Percentiles rank a stretch among this genome's conserved stretches.
Evolutionary conservation across 2,888 invertebrate species (phyloP).

Genomic region (Didymodactylos carnosus): DNA sequence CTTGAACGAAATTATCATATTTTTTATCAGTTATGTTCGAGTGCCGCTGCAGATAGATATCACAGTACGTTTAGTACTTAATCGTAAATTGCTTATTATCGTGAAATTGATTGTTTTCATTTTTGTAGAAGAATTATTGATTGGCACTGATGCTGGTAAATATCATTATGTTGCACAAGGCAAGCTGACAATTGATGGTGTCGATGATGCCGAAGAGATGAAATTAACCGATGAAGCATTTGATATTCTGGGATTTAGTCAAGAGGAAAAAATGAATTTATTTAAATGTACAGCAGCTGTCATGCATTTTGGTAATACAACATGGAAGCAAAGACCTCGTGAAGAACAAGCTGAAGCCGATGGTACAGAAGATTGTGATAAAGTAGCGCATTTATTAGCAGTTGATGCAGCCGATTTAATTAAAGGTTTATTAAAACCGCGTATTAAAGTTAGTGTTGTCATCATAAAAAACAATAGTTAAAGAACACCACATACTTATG

Average conservation of each 20-base stretch:
- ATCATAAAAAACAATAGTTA: neutral
- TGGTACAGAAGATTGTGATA: conserved; percentile 52
- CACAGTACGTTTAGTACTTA: conserved; percentile 7
- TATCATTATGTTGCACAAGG: conserved; percentile 88
- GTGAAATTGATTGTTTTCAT: conserved; percentile 22
- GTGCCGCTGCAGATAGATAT: conserved; percentile 11
- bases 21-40: conserved; percentile 71
- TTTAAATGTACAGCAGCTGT: conserved; percentile 93
- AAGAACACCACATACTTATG: neutral
- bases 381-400: conserved; percentile 73
- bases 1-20: conserved; percentile 94
- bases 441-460: conserved; percentile 50
- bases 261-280: conserved; percentile 68
- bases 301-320: conserved; percentile 99
- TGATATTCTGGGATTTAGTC: conserved; percentile 91
- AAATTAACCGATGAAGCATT: conserved; percentile 54
- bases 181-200: conserved; percentile 70
- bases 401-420: conserved; percentile 66
- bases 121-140: conserved; percentile 50
- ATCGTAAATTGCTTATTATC: too few relatives aligned
- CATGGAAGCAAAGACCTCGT: conserved; percentile 99
- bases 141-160: conserved; percentile 52
- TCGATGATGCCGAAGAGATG: conserved; percentile 88
- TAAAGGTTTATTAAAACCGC: conserved; percentile 59
- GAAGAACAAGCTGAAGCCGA: conserved; percentile 98